Evolutionary conservation across 2,888 invertebrate species (phyloP).

Genomic region (Tetropium fuscum): DNA sequence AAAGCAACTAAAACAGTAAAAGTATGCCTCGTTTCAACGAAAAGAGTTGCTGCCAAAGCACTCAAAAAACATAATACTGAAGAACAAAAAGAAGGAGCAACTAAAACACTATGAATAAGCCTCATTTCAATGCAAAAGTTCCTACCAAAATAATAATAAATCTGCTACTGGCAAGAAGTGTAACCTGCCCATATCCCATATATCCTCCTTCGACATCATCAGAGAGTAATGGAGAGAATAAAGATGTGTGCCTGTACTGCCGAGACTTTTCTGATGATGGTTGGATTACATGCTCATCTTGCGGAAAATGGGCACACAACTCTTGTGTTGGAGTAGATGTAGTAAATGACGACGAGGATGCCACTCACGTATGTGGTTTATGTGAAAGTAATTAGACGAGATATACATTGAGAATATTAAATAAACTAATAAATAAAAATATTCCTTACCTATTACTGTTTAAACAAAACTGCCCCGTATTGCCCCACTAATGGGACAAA

Average conservation of each 20-base stretch:
- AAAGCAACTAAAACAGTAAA: neutral
- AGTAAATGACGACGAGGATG: too few relatives aligned
- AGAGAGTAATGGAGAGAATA: neutral
- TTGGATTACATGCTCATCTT: too few relatives aligned
- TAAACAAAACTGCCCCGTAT: neutral
- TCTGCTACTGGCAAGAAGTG: conserved; percentile 1
- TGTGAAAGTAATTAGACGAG: neutral
- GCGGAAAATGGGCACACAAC: too few relatives aligned
- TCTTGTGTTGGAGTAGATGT: too few relatives aligned
- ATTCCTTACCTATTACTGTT: too few relatives aligned
- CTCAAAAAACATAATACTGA: neutral
- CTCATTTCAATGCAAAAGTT: neutral
- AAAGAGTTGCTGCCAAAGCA: neutral
- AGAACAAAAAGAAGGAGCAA: neutral
- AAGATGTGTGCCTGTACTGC: too few relatives aligned
- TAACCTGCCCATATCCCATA: too few relatives aligned
- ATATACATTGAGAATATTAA: neutral
- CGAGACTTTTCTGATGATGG: too few relatives aligned
- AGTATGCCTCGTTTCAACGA: neutral
- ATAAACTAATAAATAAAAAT: neutral
- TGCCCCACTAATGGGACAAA: neutral
- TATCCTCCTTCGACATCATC: neutral
- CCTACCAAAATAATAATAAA: too few relatives aligned
- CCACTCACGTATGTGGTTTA: too few relatives aligned
- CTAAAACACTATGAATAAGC: neutral